Evolutionary conservation across 2,888 invertebrate species (phyloP).

Genomic region (Melanotus villosus): DNA sequence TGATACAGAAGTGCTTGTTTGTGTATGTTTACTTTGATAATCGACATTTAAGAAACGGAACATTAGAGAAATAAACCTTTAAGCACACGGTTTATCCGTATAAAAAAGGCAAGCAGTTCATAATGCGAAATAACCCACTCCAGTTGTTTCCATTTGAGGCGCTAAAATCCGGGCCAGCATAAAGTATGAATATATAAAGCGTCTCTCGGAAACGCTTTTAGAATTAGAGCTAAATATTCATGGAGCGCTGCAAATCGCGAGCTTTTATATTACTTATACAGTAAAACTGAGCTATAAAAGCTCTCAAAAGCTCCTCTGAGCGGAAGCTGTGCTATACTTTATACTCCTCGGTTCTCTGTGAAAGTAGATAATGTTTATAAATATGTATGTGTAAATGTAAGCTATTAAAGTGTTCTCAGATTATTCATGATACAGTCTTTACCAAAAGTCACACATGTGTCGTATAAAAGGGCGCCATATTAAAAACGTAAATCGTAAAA

Average conservation of each 20-base stretch:
- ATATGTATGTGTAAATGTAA: constrained; percentile 69
- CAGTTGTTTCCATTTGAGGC: constrained; percentile 51
- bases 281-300: constrained; percentile 66
- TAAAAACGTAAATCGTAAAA: too few species aligned
- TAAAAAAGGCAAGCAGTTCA: constrained; percentile 30
- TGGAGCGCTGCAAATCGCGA: constrained; percentile 69
- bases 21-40: too few species aligned
- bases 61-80: background rate
- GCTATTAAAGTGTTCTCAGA: constrained; percentile 59
- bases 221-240: constrained; percentile 70
- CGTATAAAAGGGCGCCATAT: background rate
- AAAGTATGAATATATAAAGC: constrained; percentile 67
- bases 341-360: constrained; percentile 66
- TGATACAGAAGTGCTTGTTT: too few species aligned
- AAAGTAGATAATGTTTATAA: constrained; percentile 70
- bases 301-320: constrained; percentile 64
- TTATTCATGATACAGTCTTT: constrained; percentile 47
- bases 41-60: too few species aligned
- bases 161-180: constrained; percentile 58
- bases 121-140: constrained; percentile 39
- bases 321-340: constrained; percentile 65
- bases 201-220: constrained; percentile 68
- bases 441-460: constrained; percentile 34
- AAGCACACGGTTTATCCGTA: constrained; percentile 4
- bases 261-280: constrained; percentile 70